These are phyloP conservation scores for Azorinus chamasolen DNA, from an alignment of 2,888 invertebrate genomes.

Conservation along the genomic window DNA sequence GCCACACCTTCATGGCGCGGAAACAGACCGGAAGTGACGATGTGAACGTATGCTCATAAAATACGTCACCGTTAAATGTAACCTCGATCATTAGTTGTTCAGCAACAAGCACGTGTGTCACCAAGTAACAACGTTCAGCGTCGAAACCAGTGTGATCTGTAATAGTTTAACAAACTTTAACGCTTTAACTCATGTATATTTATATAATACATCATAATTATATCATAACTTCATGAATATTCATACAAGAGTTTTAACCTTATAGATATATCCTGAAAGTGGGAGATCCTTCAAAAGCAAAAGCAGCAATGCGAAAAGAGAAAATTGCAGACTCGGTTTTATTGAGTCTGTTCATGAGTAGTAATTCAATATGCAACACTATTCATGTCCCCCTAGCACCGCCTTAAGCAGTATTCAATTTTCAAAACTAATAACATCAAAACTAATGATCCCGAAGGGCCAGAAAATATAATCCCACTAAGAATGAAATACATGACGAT, in stretches of 20 bases:
- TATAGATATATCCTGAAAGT: neutral
- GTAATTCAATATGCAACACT: too few species aligned
- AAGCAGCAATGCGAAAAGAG: too few species aligned
- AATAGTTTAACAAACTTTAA: neutral
- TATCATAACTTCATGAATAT: neutral
- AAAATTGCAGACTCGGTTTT: too few species aligned
- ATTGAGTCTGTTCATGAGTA: too few species aligned
- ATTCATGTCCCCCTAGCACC: too few species aligned
- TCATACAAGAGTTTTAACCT: too few species aligned
- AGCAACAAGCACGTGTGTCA: conserved; percentile 51
- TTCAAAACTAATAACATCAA: too few species aligned
- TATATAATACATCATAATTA: neutral
- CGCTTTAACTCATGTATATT: neutral
- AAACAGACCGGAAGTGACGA: conserved; percentile 56
- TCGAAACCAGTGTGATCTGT: conserved; percentile 61
- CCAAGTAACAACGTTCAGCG: conserved; percentile 50
- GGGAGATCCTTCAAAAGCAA: too few species aligned
- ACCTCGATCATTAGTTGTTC: conserved; percentile 53
- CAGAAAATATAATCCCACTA: too few species aligned
- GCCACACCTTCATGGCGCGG: conserved; percentile 37
- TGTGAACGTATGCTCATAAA: conserved; percentile 35
- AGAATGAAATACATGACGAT: too few species aligned
- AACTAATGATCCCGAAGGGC: too few species aligned
- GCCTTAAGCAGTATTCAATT: too few species aligned
- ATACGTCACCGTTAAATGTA: conserved; percentile 44